These are phyloP conservation scores for Auanema freiburgensis DNA, from an alignment of 2,888 invertebrate species.

Conservation along the genomic window DNA sequence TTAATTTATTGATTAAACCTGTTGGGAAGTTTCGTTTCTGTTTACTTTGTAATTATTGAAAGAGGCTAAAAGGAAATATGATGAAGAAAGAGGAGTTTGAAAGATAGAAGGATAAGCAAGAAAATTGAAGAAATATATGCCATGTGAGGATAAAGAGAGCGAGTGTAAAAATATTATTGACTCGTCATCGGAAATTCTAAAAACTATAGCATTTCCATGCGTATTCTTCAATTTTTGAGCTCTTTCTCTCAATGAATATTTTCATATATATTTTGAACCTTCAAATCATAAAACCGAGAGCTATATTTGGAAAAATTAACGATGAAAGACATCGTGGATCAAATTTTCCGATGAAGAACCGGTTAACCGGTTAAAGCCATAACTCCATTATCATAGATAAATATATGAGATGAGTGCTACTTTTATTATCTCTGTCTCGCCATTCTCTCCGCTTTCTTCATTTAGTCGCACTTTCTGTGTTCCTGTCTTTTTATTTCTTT, in stretches of 20 bases:
- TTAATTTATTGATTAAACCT: not conserved
- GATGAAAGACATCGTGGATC: too few species aligned
- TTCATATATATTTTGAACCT: too few species aligned
- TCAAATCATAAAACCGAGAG: too few species aligned
- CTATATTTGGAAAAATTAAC: too few species aligned
- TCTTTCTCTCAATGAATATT: too few species aligned
- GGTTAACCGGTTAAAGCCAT: too few species aligned
- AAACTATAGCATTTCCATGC: too few species aligned
- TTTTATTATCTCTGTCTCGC: conserved; percentile 11
- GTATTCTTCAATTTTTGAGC: too few species aligned
- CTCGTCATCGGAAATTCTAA: not conserved
- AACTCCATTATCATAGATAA: conserved; percentile 6
- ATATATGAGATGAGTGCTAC: not conserved
- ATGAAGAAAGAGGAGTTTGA: not conserved
- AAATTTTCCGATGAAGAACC: conserved; percentile 1
- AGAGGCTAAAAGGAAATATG: not conserved
- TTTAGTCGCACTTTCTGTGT: too few species aligned
- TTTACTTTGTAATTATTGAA: not conserved
- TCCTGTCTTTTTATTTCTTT: not conserved
- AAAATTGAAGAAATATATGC: not conserved
- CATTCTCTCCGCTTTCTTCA: conserved; percentile 2
- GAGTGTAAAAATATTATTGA: not conserved
- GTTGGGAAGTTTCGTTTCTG: not conserved
- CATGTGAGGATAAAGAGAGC: not conserved
- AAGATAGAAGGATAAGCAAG: too few species aligned